phyloP scores from a whole-genome alignment of 2,797 vertebrate genomes.

The Graptemys geographica region DNA sequence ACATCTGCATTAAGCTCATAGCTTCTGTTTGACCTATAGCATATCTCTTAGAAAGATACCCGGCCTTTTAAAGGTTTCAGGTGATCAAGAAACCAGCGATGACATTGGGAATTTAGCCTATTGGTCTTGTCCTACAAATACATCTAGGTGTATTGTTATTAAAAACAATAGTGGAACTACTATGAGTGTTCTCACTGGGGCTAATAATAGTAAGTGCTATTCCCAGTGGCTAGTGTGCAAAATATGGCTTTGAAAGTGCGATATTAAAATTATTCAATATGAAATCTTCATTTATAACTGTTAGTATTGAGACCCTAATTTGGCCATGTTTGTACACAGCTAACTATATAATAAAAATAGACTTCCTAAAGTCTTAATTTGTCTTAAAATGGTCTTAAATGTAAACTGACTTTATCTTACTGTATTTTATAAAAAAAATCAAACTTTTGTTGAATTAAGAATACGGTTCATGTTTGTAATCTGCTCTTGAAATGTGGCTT shows the following conservation, averaged over 20 bases:
- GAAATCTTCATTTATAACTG: neutral
- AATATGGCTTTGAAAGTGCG: neutral
- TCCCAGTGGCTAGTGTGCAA: fast-evolving
- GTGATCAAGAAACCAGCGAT: fast-evolving
- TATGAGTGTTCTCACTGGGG: neutral
- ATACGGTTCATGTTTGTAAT: neutral
- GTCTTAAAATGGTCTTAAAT: neutral
- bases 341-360: neutral
- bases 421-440: neutral
- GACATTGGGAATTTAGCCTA: neutral
- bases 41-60: neutral
- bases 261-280: neutral
- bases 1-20: fast-evolving
- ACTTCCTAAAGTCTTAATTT: neutral
- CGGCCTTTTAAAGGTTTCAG: neutral
- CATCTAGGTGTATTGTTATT: neutral
- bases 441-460: neutral
- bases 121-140: neutral
- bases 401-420: neutral
- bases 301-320: fast-evolving
- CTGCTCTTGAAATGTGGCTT: neutral
- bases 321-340: neutral
- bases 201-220: neutral
- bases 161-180: too few relatives aligned
- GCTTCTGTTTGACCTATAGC: neutral